Evolutionary conservation across 2,888 invertebrate species (phyloP).

Genomic region (Apotomis turbidana): DNA sequence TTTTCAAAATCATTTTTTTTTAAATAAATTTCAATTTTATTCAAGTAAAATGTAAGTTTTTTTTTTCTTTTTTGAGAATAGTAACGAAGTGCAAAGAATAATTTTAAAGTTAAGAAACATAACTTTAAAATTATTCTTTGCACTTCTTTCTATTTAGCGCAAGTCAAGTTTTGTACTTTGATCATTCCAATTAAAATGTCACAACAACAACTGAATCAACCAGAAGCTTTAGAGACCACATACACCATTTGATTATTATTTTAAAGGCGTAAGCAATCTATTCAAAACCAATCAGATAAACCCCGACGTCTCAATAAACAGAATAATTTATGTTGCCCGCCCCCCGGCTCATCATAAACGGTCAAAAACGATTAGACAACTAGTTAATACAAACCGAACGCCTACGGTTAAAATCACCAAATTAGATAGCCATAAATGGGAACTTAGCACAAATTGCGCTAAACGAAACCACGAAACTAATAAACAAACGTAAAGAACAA

Average conservation of each 20-base stretch:
- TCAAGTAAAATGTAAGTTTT: no score
- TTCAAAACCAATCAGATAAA: constrained; percentile 15
- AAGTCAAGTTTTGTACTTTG: no score
- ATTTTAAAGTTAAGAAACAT: no score
- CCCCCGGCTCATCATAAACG: constrained; percentile 2
- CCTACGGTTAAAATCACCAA: constrained; percentile 33
- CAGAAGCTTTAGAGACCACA: no score
- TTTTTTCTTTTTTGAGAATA: no score
- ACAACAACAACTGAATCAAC: no score
- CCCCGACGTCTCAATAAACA: constrained; percentile 11
- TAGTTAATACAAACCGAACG: constrained; percentile 39
- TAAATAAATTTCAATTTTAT: no score
- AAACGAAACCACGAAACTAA: constrained; percentile 57
- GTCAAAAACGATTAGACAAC: constrained; percentile 7
- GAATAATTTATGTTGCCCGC: constrained; percentile 9
- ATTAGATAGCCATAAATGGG: constrained; percentile 31
- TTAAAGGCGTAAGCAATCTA: constrained; percentile 14
- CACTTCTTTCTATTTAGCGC: no score
- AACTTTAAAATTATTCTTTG: no score
- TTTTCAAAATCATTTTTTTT: no score
- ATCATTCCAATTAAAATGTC: no score
- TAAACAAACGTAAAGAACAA: constrained; percentile 67
- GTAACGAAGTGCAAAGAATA: no score
- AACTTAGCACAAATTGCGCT: constrained; percentile 45
- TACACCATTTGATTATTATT: neutral